Evolutionary conservation across 2,888 invertebrate genomes (phyloP).

Genomic region (Dermolepida albohirtum): DNA sequence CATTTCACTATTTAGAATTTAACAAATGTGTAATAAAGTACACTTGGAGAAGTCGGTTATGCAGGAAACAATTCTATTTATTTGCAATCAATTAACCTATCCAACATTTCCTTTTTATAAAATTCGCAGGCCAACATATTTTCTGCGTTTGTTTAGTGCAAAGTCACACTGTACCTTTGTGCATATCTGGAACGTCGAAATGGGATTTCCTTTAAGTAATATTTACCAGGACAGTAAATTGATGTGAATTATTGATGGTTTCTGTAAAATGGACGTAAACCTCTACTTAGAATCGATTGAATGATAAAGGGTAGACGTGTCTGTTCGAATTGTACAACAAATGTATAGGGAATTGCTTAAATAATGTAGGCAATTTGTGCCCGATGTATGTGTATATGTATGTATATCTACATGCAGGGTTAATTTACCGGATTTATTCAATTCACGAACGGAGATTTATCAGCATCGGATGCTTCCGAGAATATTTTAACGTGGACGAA

Average conservation of each 20-base stretch:
- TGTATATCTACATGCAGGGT: background rate
- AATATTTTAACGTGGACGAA: no score
- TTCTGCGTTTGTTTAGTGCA: no score
- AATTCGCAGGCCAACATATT: no score
- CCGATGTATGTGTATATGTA: constrained; percentile 2
- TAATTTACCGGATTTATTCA: constrained; percentile 8
- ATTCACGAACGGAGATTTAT: constrained; percentile 16
- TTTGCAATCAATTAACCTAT: no score
- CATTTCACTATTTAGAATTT: no score
- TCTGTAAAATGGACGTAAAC: constrained; percentile 32
- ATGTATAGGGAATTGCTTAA: constrained; percentile 31
- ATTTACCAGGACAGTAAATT: constrained; percentile 35
- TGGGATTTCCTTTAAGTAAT: constrained; percentile 34
- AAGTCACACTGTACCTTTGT: no score
- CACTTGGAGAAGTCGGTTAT: no score
- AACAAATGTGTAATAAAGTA: no score
- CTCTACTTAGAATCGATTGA: constrained; percentile 36
- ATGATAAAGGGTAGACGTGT: constrained; percentile 33
- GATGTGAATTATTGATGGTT: constrained; percentile 33
- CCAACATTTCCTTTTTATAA: no score
- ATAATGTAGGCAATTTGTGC: constrained; percentile 35
- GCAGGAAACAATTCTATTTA: no score
- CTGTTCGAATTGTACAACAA: constrained; percentile 32
- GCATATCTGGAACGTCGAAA: constrained; percentile 2
- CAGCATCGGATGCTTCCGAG: background rate